These are phyloP conservation scores for Halcyon malimbica DNA, from an alignment of 2,113 vertebrate species.

Conservation along the genomic window DNA sequence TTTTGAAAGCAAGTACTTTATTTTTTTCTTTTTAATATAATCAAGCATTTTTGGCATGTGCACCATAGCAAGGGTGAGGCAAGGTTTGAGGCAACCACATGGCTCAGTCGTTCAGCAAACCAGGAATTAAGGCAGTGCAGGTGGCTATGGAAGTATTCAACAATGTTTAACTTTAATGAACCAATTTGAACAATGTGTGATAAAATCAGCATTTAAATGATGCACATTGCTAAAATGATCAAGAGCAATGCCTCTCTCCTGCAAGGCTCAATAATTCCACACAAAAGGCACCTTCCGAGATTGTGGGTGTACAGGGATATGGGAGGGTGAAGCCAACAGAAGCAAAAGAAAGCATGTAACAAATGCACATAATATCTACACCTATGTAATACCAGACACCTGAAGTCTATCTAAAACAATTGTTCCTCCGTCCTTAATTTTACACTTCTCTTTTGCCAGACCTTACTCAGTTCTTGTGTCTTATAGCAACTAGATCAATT, in stretches of 20 bases:
- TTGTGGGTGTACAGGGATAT: not conserved
- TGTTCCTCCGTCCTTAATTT: not conserved
- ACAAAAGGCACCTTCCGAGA: conserved; percentile 33
- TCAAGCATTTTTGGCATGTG: not conserved
- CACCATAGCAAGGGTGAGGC: not conserved
- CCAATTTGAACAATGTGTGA: conserved; percentile 19
- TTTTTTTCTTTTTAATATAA: not conserved
- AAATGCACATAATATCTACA: not conserved
- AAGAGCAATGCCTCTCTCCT: not conserved
- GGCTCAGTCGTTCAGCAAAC: not conserved
- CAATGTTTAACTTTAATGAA: conserved; percentile 50
- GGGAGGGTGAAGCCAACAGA: not conserved
- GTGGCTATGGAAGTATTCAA: conserved; percentile 16
- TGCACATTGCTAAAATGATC: not conserved
- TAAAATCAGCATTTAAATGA: conserved; percentile 40
- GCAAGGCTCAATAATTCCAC: not conserved
- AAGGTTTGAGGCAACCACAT: not conserved
- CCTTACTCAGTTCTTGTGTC: not conserved
- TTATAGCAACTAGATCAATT: not conserved
- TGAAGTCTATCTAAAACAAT: not conserved
- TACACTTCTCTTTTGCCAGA: not conserved
- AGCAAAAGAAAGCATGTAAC: not conserved
- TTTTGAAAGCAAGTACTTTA: not conserved
- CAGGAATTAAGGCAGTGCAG: conserved; percentile 5
- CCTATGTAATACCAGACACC: not conserved